Evolutionary conservation across 2,113 vertebrate species (phyloP), one percentile per base, ranked within the genome.

Genomic region (Actenoides hombroni): DNA sequence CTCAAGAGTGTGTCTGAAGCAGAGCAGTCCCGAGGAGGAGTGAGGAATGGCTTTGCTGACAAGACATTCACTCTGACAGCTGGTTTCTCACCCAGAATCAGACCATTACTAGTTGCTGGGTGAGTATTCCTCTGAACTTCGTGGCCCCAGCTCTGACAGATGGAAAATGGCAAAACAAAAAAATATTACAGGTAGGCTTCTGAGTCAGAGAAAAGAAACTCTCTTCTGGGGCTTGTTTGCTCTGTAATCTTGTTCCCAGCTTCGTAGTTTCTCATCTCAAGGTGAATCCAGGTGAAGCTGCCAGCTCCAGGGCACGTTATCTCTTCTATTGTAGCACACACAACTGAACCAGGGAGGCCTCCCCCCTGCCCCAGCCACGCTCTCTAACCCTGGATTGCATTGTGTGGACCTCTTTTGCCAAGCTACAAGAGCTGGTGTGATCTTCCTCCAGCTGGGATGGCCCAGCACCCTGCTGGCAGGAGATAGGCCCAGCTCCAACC

Each of bases 221-320:
- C 83, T 63, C 6, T 18, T 59, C 54, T 2, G 8, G 31, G 4
- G 21, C 25, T 67, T 23, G 35, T 85, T 92, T 90, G 39, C 70
- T 76, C 67, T 92, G 26, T 90, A 48, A 85, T 85, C 79, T 79
- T 19, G 5, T 68, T 73, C 67, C 67, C 23, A 61, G 0, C 5
- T 60, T 65, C 7, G 11, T 5, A 5, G 25, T 61, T 93, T 85
- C 75, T 48, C 6, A 46, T 39, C 13, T 49, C 23, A 23, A 59
- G 71, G 79, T 85, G 67, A 93, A 76, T 44, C 31, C 85, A 94
- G 88, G 78, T 75, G 48, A 93, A 46, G 61, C 56, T 10, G 33
- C 35, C 33, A 70, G 56, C 56, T 69, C 31, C 8, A 21, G 51
- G 70, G 9, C 25, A 13, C 8, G 7, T 74, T 63, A 24, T 60